Conservation (phyloP, 2,113 vertebrate species). For the Zingel zingel region DNA sequence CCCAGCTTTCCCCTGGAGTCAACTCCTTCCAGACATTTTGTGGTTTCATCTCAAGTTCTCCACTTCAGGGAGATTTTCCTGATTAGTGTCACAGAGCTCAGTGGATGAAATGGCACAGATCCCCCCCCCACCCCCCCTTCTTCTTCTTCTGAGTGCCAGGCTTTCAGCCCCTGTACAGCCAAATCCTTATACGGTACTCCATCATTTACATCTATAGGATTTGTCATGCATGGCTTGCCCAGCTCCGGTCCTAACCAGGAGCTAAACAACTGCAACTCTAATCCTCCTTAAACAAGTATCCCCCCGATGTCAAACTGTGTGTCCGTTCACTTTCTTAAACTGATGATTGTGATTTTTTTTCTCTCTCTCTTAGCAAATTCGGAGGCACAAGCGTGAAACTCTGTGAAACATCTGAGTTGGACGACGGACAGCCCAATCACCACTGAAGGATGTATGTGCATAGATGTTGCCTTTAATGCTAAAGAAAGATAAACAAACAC, state of each 20-base stretch:
- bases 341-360: slow-evolving; percentile 25
- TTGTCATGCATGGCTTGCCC: slow-evolving; percentile 61
- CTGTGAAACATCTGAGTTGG: slow-evolving; percentile 58
- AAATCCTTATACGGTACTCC: slow-evolving; percentile 41
- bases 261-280: slow-evolving; percentile 72
- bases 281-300: slow-evolving; percentile 74
- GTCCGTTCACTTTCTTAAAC: slow-evolving; percentile 66
- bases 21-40: slow-evolving; percentile 68
- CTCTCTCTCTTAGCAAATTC: slow-evolving; percentile 36
- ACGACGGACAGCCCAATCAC: slow-evolving; percentile 23
- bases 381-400: slow-evolving; percentile 63
- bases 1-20: slow-evolving; percentile 46
- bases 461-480: slow-evolving; percentile 42
- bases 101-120: slow-evolving; percentile 51
- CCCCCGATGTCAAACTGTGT: slow-evolving; percentile 62
- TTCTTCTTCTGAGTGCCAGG: slow-evolving; percentile 23
- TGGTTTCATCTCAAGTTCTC: slow-evolving; percentile 72
- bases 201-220: slow-evolving; percentile 65
- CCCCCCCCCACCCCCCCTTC: slow-evolving; percentile 5
- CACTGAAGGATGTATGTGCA: slow-evolving; percentile 62
- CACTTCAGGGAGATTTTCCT: slow-evolving; percentile 73
- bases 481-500: slow-evolving; percentile 59
- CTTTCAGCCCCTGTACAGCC: slow-evolving; percentile 25
- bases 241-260: slow-evolving; percentile 46
- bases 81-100: slow-evolving; percentile 71